phyloP scores from a whole-genome alignment of 92 coral and sea anemone genomes.

The Paramuricea clavata region DNA sequence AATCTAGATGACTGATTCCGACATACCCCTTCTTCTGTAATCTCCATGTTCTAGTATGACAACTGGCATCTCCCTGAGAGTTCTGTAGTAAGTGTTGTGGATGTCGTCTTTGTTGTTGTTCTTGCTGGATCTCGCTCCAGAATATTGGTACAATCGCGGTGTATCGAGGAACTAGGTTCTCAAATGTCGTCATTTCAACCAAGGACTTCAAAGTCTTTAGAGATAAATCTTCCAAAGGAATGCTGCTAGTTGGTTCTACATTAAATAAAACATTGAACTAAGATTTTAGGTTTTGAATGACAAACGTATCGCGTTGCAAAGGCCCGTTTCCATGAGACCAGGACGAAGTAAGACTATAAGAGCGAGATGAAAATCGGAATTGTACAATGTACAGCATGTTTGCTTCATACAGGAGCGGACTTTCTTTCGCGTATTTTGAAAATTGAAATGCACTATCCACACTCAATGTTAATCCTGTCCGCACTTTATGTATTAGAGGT shows the following conservation, averaged over 20 bases:
- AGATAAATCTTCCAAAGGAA: conserved; percentile 59
- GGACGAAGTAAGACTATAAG: too few relatives aligned
- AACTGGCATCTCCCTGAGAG: conserved; percentile 82
- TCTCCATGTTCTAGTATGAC: conserved; percentile 97
- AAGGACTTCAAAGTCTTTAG: conserved; percentile 67
- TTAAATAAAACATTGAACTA: background rate
- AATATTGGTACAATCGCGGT: conserved; percentile 91
- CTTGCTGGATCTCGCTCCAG: conserved; percentile 97
- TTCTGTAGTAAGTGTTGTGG: conserved; percentile 96
- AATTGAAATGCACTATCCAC: too few relatives aligned
- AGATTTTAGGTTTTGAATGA: too few relatives aligned
- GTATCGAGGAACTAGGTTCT: conserved; percentile 88
- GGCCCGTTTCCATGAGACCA: too few relatives aligned
- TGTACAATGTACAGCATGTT: too few relatives aligned
- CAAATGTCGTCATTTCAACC: conserved; percentile 89
- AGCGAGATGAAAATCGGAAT: too few relatives aligned
- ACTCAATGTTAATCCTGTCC: too few relatives aligned
- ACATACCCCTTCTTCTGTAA: conserved; percentile 82
- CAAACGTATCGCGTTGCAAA: too few relatives aligned
- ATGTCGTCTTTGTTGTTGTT: conserved; percentile 88
- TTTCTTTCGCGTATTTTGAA: too few relatives aligned
- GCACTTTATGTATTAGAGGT: too few relatives aligned
- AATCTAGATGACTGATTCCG: background rate
- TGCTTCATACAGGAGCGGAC: too few relatives aligned
- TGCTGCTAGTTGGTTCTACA: conserved; percentile 10